Base-by-base conservation (phyloP, 1,140 invertebrate genomes). In the Asobara japonica region DNA sequence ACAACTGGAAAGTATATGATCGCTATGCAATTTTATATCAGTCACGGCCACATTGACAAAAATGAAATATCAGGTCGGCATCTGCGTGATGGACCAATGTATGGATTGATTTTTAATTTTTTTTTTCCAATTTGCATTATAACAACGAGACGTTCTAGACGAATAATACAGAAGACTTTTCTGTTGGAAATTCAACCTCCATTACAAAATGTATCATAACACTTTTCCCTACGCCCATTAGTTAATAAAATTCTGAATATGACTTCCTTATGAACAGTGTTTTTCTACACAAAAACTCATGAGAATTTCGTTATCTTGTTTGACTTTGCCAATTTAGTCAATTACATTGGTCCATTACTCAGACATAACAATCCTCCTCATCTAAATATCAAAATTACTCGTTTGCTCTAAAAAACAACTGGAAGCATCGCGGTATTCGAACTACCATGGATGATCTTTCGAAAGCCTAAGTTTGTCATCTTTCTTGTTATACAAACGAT, bases 381-480 rank as follows among this genome's bases (percentile, higher is more conserved):
- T 25, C 31, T 29, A 30, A 4, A 18, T 38, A 10, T 16, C 41
- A 18, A n/a, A 38, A 65, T 36, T 2, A 65, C 38, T 45, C 13
- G 2, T 48, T 5, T 30, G 29, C 5, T 29, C 36, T 64, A 65
- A 30, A 74, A 74, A 66, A 74, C 36, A 66, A 71, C 36, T 13
- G 69, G 64, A 45, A 61, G 45, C 45, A 71, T 60, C 31, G 36
- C 61, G 56, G 25, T 41, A 56, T 79, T 79, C 78, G 18, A 60
- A 56, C 62, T 74, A 85, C 83, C 85, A 86, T 29, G 80, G 61
- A 22, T 85, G 82, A 29, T 85, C 83, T 56, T 86, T 85, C 25
- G 78, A 73, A 64, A 78, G 72, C 76, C 82, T 80, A 11, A 83
- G 72, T 62, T 85, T 86, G 22, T 82, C 80, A 3, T 87, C 84